Percentiles rank a stretch among this genome's conserved stretches.
Evolutionary conservation across 2,888 invertebrate species (phyloP).

Genomic region (Eilema sororculum): DNA sequence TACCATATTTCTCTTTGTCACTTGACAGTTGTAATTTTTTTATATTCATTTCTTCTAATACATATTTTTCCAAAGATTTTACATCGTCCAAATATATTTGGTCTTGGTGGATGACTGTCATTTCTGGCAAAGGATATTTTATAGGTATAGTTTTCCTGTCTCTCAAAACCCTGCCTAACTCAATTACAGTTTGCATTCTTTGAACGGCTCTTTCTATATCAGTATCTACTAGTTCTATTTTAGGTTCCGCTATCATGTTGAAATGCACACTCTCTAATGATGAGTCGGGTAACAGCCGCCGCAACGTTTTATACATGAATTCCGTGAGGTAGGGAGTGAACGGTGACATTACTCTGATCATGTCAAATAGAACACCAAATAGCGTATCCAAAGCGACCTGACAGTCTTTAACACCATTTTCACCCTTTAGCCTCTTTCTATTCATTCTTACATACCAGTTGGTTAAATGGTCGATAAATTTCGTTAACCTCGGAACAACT

Average conservation of each 20-base stretch:
- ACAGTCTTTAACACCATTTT: conserved; percentile 93
- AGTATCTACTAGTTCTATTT: conserved; percentile 90
- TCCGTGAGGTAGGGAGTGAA: conserved; percentile 99
- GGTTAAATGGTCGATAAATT: conserved; percentile 98
- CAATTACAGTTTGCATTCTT: conserved; percentile 98
- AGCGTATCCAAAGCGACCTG: conserved; percentile 94
- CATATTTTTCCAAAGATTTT: conserved; percentile 92
- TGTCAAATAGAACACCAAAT: conserved; percentile 94
- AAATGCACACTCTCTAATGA: conserved; percentile 95
- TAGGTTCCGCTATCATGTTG: conserved; percentile 94
- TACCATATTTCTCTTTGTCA: conserved; percentile 97
- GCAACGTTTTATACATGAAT: conserved; percentile 96
- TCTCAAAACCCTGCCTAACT: conserved; percentile 96
- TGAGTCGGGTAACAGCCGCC: conserved; percentile 87
- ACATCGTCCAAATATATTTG: conserved; percentile 92
- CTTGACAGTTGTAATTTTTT: conserved; percentile 93
- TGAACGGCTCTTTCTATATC: conserved; percentile 96
- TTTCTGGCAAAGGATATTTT: conserved; percentile 98
- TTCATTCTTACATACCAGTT: conserved; percentile 99
- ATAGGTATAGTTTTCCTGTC: conserved; percentile 97
- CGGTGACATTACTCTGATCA: conserved; percentile 98
- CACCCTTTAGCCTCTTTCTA: conserved; percentile 97
- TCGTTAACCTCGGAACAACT: conserved; percentile 96
- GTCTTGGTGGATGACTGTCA: conserved; percentile 97
- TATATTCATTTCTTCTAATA: conserved; percentile 97